phyloP scores from a whole-genome alignment of 2,113 vertebrate genomes.

The Romanogobio albipinnatus region DNA sequence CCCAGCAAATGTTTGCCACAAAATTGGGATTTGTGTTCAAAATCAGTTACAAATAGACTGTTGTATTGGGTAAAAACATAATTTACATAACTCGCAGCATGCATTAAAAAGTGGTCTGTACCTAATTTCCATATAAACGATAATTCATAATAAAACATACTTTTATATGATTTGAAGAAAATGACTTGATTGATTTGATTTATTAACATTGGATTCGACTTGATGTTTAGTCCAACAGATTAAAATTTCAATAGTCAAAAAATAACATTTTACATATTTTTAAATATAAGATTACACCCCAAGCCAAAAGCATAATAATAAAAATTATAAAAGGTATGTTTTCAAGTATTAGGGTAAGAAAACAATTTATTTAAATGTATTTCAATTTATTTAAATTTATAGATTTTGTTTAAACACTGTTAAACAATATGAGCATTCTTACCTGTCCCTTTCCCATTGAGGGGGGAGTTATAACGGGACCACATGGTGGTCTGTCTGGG shows the following conservation, averaged over 20 bases:
- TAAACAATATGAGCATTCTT: slow-evolving; percentile 56
- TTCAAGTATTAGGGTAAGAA: too few relatives aligned
- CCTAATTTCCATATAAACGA: not conserved
- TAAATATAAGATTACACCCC: not conserved
- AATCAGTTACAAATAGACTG: not conserved
- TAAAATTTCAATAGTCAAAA: too few relatives aligned
- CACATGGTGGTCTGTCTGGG: slow-evolving; percentile 89
- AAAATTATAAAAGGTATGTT: too few relatives aligned
- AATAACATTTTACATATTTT: not conserved
- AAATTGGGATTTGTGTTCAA: slow-evolving; percentile 34
- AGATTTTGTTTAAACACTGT: not conserved
- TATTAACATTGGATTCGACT: not conserved
- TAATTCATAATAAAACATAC: not conserved
- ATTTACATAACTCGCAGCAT: slow-evolving; percentile 18
- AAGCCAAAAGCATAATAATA: not conserved
- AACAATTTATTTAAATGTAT: too few relatives aligned
- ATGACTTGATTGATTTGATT: not conserved
- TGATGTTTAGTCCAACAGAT: not conserved
- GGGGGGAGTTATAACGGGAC: slow-evolving; percentile 83
- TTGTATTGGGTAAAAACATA: not conserved
- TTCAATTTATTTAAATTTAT: too few relatives aligned
- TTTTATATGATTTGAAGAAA: not conserved
- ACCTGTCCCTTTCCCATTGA: slow-evolving; percentile 83
- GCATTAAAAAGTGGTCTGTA: not conserved
- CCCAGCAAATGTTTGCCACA: not conserved